These are phyloP conservation scores for Cryptosula pallasiana DNA, from an alignment of 2,888 invertebrate genomes.

Conservation along the genomic window DNA sequence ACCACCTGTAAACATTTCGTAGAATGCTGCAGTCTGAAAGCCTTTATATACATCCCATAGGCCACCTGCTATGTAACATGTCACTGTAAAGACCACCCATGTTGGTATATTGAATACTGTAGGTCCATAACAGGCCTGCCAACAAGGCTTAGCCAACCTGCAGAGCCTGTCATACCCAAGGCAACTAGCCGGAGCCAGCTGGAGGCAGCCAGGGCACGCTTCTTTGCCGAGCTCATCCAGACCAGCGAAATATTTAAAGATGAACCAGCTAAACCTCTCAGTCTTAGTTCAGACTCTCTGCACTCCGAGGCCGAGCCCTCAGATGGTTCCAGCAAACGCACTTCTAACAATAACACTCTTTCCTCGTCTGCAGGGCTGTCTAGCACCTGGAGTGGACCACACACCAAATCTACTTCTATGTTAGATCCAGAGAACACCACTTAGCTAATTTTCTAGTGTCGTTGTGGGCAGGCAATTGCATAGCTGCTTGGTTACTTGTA, in stretches of 20 bases:
- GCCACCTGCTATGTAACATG: no score
- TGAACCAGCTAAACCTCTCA: not conserved
- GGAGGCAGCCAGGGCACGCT: conserved; percentile 14
- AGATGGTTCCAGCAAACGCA: not conserved
- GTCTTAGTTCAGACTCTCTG: conserved; percentile 11
- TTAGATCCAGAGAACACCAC: not conserved
- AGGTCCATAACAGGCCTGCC: not conserved
- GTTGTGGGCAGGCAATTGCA: not conserved
- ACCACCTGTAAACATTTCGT: no score
- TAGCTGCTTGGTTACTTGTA: not conserved
- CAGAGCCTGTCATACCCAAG: conserved; percentile 3
- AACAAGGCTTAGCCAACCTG: not conserved
- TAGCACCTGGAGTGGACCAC: not conserved
- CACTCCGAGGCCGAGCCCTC: not conserved
- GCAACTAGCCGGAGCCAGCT: conserved; percentile 3
- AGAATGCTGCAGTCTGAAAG: no score
- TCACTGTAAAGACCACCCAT: no score
- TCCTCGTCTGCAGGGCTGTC: not conserved
- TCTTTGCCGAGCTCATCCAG: conserved; percentile 22
- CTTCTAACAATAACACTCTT: not conserved
- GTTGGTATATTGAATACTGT: no score
- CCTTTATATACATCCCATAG: no score
- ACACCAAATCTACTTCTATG: not conserved
- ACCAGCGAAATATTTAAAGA: conserved; percentile 18
- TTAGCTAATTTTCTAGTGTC: not conserved